Evolutionary conservation across 2,113 vertebrate species (phyloP).

Genomic region (Coregonus clupeaformis): DNA sequence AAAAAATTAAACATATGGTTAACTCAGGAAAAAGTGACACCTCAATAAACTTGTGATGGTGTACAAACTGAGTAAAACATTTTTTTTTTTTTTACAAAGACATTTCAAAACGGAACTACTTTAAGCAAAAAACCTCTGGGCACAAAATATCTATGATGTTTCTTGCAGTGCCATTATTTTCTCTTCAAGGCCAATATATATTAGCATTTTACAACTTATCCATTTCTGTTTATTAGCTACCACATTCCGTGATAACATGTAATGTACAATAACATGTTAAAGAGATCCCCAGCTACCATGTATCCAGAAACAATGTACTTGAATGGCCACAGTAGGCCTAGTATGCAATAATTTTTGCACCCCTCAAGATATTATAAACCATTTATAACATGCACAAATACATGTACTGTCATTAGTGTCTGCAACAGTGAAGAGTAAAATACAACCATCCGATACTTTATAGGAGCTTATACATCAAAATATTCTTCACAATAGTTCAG

Average conservation of each 20-base stretch:
- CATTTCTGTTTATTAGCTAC: conserved; percentile 23
- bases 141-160: background rate
- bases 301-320: background rate
- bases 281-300: background rate
- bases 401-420: background rate
- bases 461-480: background rate
- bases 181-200: conserved; percentile 22
- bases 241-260: conserved; percentile 32
- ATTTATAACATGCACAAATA: background rate
- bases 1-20: conserved; percentile 17
- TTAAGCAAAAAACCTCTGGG: conserved; percentile 19
- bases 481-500: background rate
- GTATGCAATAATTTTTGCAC: background rate
- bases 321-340: background rate
- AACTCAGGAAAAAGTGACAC: conserved; percentile 30
- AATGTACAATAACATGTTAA: conserved; percentile 32
- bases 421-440: background rate
- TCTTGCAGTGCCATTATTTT: background rate
- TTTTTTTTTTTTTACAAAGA: too few relatives aligned
- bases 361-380: background rate
- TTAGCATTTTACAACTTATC: conserved; percentile 32
- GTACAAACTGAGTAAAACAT: background rate
- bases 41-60: conserved; percentile 22
- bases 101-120: conserved; percentile 23
- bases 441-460: background rate